Evolutionary conservation across 2,888 invertebrate species (phyloP), one percentile per base, ranked within the genome.

Genomic region (Nowickia ferox): DNA sequence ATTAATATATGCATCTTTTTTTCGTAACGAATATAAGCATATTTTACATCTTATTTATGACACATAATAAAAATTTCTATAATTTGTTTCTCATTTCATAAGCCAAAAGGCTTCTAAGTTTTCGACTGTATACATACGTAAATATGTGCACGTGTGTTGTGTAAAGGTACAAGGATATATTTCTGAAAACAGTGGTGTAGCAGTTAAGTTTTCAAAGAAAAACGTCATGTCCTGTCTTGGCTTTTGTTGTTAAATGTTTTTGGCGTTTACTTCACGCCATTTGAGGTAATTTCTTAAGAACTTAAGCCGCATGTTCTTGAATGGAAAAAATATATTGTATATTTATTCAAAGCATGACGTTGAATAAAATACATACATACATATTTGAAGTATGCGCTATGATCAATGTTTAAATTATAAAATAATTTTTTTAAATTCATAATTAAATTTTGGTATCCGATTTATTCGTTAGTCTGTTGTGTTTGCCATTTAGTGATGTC

Each of bases 41-140:
- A 72, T 84, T 77, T 85, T 68, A 85, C 74, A 81, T 85, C 77
- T 81, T 81, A 69, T 85, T 81, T 81, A 85, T 85, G 81, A 74
- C 77, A 85, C 81, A 74, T 81, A 51, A 77, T 81, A 85, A 72
- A 77, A 85, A 63, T 81, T 77, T 77, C 48, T 72, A 53, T 48
- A 76, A 65, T 59, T 71, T 80, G 69, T 69, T 19, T 57, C 44
- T 17, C 11, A 22, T 55, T 46, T 63, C 48, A 57, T 55, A 77
- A 71, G 71, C 65, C 48, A 46, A 46, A 55, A 22, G 9, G 9
- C 51, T 55, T 75, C 59, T 59, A 63, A 57, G 42, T 46, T 53
- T 17, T 57, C 44, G 13, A 48, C 40, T 46, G 51, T 44, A 1
- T 30, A 10, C 5, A 19, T 19, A 9, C 15, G 19, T 38, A 2